These are phyloP conservation scores for Labeo calbasu DNA, from an alignment of 2,797 vertebrate species.

Conservation along the genomic window DNA sequence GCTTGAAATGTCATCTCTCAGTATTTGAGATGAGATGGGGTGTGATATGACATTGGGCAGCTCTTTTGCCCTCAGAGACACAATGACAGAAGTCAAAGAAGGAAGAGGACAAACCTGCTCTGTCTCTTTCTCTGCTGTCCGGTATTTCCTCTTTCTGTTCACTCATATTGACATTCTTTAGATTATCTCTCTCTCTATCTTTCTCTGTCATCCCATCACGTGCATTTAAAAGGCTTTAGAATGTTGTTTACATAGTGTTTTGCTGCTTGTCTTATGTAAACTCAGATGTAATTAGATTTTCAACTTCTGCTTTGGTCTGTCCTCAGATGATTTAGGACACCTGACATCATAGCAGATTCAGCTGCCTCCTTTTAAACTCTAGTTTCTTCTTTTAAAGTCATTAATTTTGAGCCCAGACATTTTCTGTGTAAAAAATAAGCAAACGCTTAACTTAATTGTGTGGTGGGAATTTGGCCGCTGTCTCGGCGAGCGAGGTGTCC, in stretches of 20 bases:
- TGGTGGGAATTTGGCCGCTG: conserved; percentile 19
- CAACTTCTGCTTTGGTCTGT: conserved; percentile 30
- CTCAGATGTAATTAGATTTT: conserved; percentile 47
- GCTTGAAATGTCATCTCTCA: conserved; percentile 4
- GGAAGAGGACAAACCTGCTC: background rate
- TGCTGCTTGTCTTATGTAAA: conserved; percentile 48
- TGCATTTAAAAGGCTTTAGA: conserved; percentile 45
- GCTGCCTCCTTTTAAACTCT: no score
- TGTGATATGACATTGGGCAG: background rate
- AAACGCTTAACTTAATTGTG: background rate
- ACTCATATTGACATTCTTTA: background rate
- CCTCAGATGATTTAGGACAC: conserved; percentile 40
- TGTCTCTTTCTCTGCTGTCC: background rate
- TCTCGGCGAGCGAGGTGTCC: conserved; percentile 4
- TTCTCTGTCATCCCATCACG: background rate
- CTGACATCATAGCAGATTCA: background rate
- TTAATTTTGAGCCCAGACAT: background rate
- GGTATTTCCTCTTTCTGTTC: background rate
- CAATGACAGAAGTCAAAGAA: background rate
- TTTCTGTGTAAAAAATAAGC: background rate
- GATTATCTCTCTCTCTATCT: conserved; percentile 6
- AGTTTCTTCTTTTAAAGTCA: background rate
- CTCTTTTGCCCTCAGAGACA: background rate
- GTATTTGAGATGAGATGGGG: background rate
- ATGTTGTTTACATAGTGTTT: conserved; percentile 50